Conservation (phyloP, 1,140 invertebrate genomes). For the Trichonephila inaurata region DNA sequence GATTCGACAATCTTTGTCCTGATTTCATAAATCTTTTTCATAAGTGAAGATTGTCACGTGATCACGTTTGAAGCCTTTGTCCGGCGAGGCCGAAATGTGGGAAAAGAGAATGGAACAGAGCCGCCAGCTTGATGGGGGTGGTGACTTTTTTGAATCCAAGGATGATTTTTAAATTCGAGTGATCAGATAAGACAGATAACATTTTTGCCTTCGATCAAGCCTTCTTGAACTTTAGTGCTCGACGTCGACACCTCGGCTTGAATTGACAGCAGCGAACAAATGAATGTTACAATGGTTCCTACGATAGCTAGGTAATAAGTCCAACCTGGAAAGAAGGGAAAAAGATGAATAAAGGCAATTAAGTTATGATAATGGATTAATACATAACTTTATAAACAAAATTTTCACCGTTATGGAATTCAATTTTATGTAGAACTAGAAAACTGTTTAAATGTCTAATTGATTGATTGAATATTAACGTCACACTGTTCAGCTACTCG, state of each 20-base stretch:
- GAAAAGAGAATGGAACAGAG: not conserved
- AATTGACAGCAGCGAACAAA: conserved; percentile 84
- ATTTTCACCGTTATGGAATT: no score
- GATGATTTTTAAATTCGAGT: not conserved
- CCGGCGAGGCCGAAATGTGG: not conserved
- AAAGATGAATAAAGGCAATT: not conserved
- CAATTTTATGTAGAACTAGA: no score
- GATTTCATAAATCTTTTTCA: not conserved
- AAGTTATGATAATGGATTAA: conserved; percentile 50
- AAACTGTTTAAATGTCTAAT: no score
- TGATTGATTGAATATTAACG: no score
- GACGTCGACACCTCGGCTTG: conserved; percentile 86
- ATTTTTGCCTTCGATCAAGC: conserved; percentile 86
- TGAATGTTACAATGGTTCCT: conserved; percentile 84
- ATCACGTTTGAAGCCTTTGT: not conserved
- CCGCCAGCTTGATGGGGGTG: not conserved
- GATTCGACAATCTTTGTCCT: not conserved
- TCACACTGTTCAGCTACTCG: no score
- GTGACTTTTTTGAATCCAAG: not conserved
- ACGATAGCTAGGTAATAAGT: conserved; percentile 84
- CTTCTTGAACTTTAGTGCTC: conserved; percentile 86
- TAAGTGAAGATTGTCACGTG: not conserved
- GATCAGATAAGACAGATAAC: conserved; percentile 84
- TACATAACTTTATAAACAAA: no score
- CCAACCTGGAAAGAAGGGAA: conserved; percentile 82